Percentiles rank a stretch among this genome's conserved stretches.
phyloP scores from a whole-genome alignment of 2,888 invertebrate genomes.

The Mayetiola destructor region DNA sequence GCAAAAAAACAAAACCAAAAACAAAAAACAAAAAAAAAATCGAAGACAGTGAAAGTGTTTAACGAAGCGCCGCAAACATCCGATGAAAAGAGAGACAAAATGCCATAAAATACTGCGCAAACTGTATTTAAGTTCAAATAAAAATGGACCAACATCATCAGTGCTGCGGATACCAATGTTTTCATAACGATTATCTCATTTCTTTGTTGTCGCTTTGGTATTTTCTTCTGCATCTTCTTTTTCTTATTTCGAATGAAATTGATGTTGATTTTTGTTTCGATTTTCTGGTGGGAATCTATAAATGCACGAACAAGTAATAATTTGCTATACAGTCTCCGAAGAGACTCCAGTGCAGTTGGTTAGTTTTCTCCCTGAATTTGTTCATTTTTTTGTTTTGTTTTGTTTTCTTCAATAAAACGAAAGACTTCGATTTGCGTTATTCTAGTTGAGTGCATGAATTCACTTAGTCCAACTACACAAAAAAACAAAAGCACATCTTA shows the following conservation, averaged over 20 bases:
- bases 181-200: background rate
- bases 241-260: background rate
- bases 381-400: too few species aligned
- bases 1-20: background rate
- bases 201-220: background rate
- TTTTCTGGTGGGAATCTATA: constrained; percentile 11
- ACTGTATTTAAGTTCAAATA: constrained; percentile 3
- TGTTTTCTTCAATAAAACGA: too few species aligned
- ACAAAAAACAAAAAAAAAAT: background rate
- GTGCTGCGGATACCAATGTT: background rate
- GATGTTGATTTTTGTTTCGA: background rate
- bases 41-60: constrained; percentile 12
- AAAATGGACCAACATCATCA: too few species aligned
- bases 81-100: too few species aligned
- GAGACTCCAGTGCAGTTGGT: background rate
- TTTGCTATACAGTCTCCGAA: constrained; percentile 1
- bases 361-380: background rate
- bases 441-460: too few species aligned
- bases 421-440: too few species aligned
- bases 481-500: too few species aligned
- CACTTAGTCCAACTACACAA: too few species aligned
- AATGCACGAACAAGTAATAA: background rate
- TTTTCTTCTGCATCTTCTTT: too few species aligned
- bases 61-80: too few species aligned
- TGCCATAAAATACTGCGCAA: too few species aligned